A percentile compares a stretch with the other conserved stretches of the same genome.
Evolutionary conservation across 1,140 invertebrate species (phyloP).

Genomic region (Heliconius himera): DNA sequence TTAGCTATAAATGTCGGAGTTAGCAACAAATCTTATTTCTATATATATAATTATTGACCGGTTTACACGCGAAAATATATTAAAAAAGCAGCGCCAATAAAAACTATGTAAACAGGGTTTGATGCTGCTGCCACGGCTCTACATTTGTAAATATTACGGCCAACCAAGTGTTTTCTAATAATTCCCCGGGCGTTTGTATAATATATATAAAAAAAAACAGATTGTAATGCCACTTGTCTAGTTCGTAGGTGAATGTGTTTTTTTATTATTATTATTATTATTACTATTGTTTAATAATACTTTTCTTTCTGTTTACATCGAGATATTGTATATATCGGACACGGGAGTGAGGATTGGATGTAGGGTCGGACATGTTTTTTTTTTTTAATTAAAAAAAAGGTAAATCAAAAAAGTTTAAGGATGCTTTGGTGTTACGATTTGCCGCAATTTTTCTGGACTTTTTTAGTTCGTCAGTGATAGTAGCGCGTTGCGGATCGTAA

Average conservation of each 20-base stretch:
- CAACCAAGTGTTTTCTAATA: slow-evolving; percentile 5
- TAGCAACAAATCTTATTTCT: neutral
- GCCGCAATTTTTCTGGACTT: neutral
- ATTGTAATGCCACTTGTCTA: slow-evolving; percentile 64
- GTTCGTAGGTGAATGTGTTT: slow-evolving; percentile 74
- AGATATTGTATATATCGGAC: slow-evolving; percentile 50
- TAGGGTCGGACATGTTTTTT: slow-evolving; percentile 21
- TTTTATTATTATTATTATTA: slow-evolving; percentile 51
- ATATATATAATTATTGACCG: neutral
- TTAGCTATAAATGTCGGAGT: neutral
- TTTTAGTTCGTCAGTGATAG: neutral
- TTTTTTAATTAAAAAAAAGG: neutral
- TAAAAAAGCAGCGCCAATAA: neutral
- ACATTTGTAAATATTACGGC: slow-evolving; percentile 9
- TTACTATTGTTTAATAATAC: slow-evolving; percentile 53
- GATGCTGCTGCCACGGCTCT: neutral
- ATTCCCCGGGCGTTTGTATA: slow-evolving; percentile 11
- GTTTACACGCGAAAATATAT: neutral
- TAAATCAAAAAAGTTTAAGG: neutral
- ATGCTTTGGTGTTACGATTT: neutral
- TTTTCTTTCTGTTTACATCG: slow-evolving; percentile 58
- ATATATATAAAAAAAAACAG: neutral
- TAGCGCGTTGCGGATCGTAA: slow-evolving; percentile 2
- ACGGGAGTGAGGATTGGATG: slow-evolving; percentile 46
- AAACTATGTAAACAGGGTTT: slow-evolving; percentile 10